A percentile compares a stretch with the other conserved stretches of the same genome.
These are phyloP conservation scores for Watsonalla binaria DNA, from an alignment of 2,888 invertebrate genomes.

Conservation along the genomic window DNA sequence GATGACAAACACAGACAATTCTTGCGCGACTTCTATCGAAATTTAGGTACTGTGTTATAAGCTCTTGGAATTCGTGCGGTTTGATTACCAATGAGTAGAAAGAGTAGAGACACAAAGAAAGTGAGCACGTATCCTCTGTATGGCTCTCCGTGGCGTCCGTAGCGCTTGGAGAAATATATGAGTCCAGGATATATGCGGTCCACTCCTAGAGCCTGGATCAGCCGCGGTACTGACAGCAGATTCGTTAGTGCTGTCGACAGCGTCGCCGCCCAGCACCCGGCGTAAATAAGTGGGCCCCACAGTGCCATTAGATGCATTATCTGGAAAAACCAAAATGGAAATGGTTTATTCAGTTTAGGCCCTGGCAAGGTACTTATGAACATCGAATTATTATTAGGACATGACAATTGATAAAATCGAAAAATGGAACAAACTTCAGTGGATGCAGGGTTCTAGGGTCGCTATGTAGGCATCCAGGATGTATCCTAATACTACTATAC, in stretches of 20 bases:
- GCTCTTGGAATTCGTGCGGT: not conserved
- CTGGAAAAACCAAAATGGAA: conserved; percentile 64
- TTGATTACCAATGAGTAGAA: conserved; percentile 89
- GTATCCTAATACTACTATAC: no score
- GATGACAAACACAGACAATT: no score
- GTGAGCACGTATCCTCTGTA: conserved; percentile 94
- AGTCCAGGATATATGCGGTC: conserved; percentile 96
- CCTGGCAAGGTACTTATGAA: no score
- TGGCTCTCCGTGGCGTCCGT: conserved; percentile 89
- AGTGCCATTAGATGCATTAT: conserved; percentile 90
- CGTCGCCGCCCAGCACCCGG: conserved; percentile 97
- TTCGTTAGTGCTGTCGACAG: conserved; percentile 97
- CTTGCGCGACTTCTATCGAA: no score
- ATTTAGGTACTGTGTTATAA: no score
- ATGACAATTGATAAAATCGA: not conserved
- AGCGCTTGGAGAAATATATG: conserved; percentile 93
- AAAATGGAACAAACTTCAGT: no score
- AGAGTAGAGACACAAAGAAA: conserved; percentile 89
- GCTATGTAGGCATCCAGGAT: no score
- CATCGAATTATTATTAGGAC: conserved; percentile 2
- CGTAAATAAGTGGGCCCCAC: conserved; percentile 95
- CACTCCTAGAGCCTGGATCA: conserved; percentile 92
- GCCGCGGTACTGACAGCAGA: conserved; percentile 92
- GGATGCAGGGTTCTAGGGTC: no score
- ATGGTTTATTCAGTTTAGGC: no score